Evolutionary conservation across 2,797 vertebrate species (phyloP), one percentile per base, ranked within the genome.

Genomic region (Denticeps clupeoides): DNA sequence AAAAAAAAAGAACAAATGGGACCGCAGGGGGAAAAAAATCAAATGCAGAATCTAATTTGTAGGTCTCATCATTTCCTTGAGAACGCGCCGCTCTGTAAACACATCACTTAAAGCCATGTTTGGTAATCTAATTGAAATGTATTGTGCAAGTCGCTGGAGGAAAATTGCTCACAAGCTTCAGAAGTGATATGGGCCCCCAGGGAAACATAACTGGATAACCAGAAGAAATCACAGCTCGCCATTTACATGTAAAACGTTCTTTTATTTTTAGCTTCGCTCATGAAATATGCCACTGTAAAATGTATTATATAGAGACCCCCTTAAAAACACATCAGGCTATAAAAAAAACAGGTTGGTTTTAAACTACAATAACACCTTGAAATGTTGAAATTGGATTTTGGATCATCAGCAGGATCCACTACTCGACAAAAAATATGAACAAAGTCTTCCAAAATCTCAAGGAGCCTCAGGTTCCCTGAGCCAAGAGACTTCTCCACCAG

Each of bases 241-340:
- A 38, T 38, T 38, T 38, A 21, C 35, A 38, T 38, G 35, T 38
- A 38, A 38, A 38, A 38, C 35, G 38, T 38, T 35, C n/a, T n/a
- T 16, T 35, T 21, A 18, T 9, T 38, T 38, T 38, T 38, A 38
- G 35, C 35, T 38, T 38, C 35, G 35, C 35, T 38, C 35, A 38
- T 38, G 38, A 38, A 38, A 38, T 21, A 38, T 38, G 35, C 35
- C 35, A 38, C 38, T 21, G 35, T 35, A 35, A 38, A n/a, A n/a
- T n/a, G n/a, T n/a, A n/a, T n/a, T n/a, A n/a, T n/a, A n/a, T n/a
- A n/a, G n/a, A n/a, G n/a, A n/a, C n/a, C n/a, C n/a, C n/a, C n/a
- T n/a, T n/a, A n/a, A n/a, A 38, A 21, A 18, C 10, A 4, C 18
- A 21, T 38, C 21, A 21, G 38, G 38, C 18, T 37, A 16, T 24